Evolutionary conservation across 2,888 invertebrate species (phyloP), one percentile per base, ranked within the genome.

Genomic region (Polydesmus complanatus): DNA sequence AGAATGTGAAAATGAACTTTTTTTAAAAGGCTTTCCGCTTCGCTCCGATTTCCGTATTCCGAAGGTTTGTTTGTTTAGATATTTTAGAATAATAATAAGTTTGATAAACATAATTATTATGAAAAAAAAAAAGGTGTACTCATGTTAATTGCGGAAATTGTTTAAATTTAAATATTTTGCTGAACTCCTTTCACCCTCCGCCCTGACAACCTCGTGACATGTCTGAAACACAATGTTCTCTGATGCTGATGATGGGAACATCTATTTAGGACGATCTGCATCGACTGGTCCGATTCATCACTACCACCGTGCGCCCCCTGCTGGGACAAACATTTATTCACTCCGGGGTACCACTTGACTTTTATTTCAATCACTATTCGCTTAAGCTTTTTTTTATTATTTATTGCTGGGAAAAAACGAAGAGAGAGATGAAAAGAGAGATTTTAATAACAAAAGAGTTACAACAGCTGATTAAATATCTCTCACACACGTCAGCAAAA

Each of bases 241-340:
- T 37, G 37, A 8, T 5, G 37, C 14, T 5, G 14, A 37, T 2
- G 3, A 23, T 47, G 22, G 27, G n/a, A n/a, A n/a, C n/a, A n/a
- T 37, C 18, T 37, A 21, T 55, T 8, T 23, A 57, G 57, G 57
- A 57, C 27, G 52, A 51, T 51, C 22, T 52, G 50, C 27, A 21
- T 19, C 25, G 19, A 3, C 37, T 58, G 27, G 51, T 58, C 5
- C 26, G 49, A 2, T 58, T 51, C 22, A 37, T 26, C 5, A 19
- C 27, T 19, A 52, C 50, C 22, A 37, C 53, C 1, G 53, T 58
- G 21, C 49, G 49, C 22, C 52, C 58, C 52, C 52, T 58, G 52
- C 26, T 58, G 58, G 58, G 58, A 37, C 3, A 27, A 26, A 51
- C 3, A 18, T 58, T 58, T n/a, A 49, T 58, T 21, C 52, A 58